A percentile compares a stretch with the other conserved stretches of the same genome.
Conservation (phyloP, 1,140 invertebrate species). For the Aradophagus sp. region DNA sequence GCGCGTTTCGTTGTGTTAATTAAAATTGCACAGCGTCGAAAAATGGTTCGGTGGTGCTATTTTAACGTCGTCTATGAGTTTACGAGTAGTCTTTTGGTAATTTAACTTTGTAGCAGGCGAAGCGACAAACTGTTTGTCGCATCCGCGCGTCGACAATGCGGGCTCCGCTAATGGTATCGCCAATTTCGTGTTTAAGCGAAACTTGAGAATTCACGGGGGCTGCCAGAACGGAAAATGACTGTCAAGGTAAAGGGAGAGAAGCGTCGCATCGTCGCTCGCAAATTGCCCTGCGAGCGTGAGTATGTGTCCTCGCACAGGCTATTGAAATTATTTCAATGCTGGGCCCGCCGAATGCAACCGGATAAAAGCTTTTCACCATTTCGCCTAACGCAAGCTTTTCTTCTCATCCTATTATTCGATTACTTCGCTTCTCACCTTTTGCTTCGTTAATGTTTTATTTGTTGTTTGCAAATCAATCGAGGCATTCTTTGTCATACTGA, state of each 20-base stretch:
- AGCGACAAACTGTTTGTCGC: slow-evolving; percentile 51
- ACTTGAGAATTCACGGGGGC: slow-evolving; percentile 34
- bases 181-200: slow-evolving; percentile 43
- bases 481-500: no score
- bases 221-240: slow-evolving; percentile 29
- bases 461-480: no score
- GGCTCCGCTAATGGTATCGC: slow-evolving; percentile 41
- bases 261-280: slow-evolving; percentile 12
- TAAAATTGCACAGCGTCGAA: slow-evolving; percentile 61
- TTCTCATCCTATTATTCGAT: no score
- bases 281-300: slow-evolving; percentile 28
- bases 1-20: slow-evolving; percentile 54
- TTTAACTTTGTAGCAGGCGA: slow-evolving; percentile 55
- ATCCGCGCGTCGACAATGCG: slow-evolving; percentile 34
- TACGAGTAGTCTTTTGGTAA: slow-evolving; percentile 44
- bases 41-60: slow-evolving; percentile 15
- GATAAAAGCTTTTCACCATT: no score
- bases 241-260: slow-evolving; percentile 11
- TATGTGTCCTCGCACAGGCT: slow-evolving; percentile 9
- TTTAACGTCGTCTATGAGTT: slow-evolving; percentile 36
- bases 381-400: no score
- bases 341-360: slow-evolving; percentile 8
- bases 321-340: slow-evolving; percentile 44
- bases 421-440: not conserved
- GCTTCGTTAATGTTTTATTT: no score